phyloP scores from a whole-genome alignment of 2,797 vertebrate genomes.

The Sphenopsis melanotis region DNA sequence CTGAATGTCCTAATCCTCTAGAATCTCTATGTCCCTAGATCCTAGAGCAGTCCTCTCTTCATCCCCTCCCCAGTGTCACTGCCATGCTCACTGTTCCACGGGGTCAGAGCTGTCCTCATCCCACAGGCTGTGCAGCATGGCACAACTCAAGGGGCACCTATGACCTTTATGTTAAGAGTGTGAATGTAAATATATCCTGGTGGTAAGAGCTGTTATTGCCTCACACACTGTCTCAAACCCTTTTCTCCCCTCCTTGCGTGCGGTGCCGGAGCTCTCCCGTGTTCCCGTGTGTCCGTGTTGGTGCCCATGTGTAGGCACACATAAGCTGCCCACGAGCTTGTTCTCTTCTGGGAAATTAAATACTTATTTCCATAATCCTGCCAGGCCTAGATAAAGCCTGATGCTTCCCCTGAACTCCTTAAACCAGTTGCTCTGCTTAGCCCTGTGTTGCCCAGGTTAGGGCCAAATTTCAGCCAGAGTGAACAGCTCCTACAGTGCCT shows the following conservation, averaged over 20 bases:
- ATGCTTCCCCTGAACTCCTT: neutral
- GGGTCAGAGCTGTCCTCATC: neutral
- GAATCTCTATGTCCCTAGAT: accelerated
- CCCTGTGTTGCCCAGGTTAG: neutral
- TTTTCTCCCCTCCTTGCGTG: neutral
- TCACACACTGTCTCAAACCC: accelerated
- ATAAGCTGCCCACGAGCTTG: neutral
- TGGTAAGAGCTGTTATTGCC: neutral
- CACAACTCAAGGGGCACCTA: neutral
- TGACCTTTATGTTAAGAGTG: accelerated
- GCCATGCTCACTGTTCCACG: accelerated
- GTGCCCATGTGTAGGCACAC: neutral
- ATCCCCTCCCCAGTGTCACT: accelerated
- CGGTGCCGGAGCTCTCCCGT: accelerated
- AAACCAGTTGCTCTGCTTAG: neutral
- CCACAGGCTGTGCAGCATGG: accelerated
- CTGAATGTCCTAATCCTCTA: neutral
- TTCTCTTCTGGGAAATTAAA: slow-evolving; percentile 26
- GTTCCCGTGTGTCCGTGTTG: accelerated
- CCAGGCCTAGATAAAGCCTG: neutral
- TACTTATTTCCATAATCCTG: neutral
- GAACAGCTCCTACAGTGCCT: accelerated
- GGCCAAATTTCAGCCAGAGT: neutral
- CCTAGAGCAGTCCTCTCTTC: neutral
- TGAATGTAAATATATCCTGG: neutral